Evolutionary conservation across 92 coral and sea anemone species (phyloP), one percentile per base, ranked within the genome.

Genomic region (Epizoanthus stellaris): DNA sequence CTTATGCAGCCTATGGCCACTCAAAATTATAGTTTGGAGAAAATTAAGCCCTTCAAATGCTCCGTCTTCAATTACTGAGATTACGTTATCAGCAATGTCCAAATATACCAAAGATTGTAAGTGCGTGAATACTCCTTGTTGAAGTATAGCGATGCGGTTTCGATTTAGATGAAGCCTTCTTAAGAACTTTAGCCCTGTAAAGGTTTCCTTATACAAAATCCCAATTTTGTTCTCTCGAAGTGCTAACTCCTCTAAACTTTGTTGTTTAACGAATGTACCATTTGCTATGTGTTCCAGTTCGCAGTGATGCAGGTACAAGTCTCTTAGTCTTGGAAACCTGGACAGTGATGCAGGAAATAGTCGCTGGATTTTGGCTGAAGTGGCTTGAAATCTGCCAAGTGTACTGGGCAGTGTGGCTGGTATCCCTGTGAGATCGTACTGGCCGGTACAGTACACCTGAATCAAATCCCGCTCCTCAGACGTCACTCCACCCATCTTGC

Each of bases 41-140:
- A 75, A 53, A 61, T 87, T 70, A 39, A 94, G 60, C 73, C 89
- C 85, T 21, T 87, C 86, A 62, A 94, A 94, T 8, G 93, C 92
- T 17, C 95, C 98, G 59, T 89, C 82, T 34, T 75, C 90, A 19
- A 93, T 63, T 6, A 39, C 70, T 16, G 54, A 45, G 17, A 94
- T 89, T 5, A 25, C 9, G 73, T 94, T 94, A 14, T 39, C 87
- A 17, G 85, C 86, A 43, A 94, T 75, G 47, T 91, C 88, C 9
- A 94, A 63, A 4, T 52, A 34, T 10, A 56, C 63, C 20, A 94
- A 62, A 3, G 82, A 68, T 23, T 75, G 86, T 42, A 80, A 67
- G 34, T 66, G 40, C 17, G 1, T 13, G 65, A 94, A 94, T 36
- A 85, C 76, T 19, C 87, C 93, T 36, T 56, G 89, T 4, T 75